These are phyloP conservation scores for Hippopotamyrus pictus DNA, from an alignment of 2,797 vertebrate genomes.

Conservation along the genomic window DNA sequence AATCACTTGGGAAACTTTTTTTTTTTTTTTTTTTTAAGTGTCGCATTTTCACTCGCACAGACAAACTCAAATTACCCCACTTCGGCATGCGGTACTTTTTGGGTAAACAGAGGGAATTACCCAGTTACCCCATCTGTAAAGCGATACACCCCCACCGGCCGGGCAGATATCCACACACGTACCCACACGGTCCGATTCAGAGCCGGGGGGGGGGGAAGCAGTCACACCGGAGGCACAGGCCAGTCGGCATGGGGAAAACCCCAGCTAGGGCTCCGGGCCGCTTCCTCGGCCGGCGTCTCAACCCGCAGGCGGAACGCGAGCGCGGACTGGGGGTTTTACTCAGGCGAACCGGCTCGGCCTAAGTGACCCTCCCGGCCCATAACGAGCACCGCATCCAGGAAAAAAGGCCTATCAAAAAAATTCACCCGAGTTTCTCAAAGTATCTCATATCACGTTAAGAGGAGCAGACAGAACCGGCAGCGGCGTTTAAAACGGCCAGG, in stretches of 20 bases:
- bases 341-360: background rate
- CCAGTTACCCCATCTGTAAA: background rate
- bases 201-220: background rate
- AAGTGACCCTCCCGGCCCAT: background rate
- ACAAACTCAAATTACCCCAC: background rate
- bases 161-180: background rate
- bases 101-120: background rate
- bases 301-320: background rate
- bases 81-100: background rate
- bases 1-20: background rate
- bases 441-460: background rate
- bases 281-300: background rate
- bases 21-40: background rate
- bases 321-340: background rate
- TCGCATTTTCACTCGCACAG: background rate
- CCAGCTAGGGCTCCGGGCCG: background rate
- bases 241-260: background rate
- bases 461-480: background rate
- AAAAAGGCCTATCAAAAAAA: slow-evolving; percentile 2
- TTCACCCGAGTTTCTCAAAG: background rate
- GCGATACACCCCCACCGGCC: background rate
- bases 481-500: background rate
- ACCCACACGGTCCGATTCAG: background rate
- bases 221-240: background rate
- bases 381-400: background rate